Evolutionary conservation across 1,140 invertebrate species (phyloP).

Genomic region (Capitella teleta): DNA sequence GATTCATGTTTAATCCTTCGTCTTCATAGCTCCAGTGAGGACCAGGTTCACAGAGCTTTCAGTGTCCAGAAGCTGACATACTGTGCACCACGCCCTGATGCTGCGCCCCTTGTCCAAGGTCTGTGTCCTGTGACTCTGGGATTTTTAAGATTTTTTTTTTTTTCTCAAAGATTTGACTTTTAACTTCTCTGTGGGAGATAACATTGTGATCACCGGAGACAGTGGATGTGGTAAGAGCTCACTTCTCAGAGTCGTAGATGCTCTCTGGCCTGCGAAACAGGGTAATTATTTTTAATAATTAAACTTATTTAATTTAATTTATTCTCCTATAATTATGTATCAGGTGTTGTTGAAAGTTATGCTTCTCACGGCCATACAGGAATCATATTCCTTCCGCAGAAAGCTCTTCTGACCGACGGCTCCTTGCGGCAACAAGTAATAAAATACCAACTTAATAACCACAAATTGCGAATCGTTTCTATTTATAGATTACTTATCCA

Average conservation of each 20-base stretch:
- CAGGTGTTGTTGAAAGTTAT: slow-evolving; percentile 22
- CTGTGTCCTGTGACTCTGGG: no score
- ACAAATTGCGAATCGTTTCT: neutral
- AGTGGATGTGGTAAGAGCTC: slow-evolving; percentile 55
- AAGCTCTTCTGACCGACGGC: slow-evolving; percentile 51
- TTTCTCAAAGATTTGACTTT: slow-evolving; percentile 42
- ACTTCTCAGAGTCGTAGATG: slow-evolving; percentile 48
- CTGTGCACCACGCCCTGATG: no score
- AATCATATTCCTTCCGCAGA: slow-evolving; percentile 51
- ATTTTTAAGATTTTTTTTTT: no score
- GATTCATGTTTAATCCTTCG: no score
- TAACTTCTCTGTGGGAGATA: slow-evolving; percentile 37
- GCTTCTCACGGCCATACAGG: slow-evolving; percentile 23
- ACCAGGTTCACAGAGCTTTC: no score
- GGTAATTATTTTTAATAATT: neutral
- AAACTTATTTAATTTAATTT: neutral
- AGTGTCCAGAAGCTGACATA: no score
- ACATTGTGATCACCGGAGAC: slow-evolving; percentile 49
- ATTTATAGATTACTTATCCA: slow-evolving; percentile 29
- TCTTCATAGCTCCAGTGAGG: no score
- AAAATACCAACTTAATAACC: neutral
- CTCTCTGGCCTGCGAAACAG: slow-evolving; percentile 43
- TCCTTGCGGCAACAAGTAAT: slow-evolving; percentile 47
- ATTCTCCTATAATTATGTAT: neutral
- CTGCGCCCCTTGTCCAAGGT: no score